Conservation (phyloP, 2,113 vertebrate genomes). For the Trinectes maculatus region DNA sequence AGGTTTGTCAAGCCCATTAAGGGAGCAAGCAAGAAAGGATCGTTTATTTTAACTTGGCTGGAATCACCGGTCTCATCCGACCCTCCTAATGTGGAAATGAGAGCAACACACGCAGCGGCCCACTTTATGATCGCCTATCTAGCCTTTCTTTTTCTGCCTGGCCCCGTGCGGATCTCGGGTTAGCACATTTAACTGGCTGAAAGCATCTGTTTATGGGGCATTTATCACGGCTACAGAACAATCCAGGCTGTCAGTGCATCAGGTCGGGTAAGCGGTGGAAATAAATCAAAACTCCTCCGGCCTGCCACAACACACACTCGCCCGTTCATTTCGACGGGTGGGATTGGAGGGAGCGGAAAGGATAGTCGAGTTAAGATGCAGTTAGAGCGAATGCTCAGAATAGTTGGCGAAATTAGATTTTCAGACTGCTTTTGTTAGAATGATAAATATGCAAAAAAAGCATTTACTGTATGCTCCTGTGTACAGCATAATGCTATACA, state of each 20-base stretch:
- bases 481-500: neutral
- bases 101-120: conserved; percentile 30
- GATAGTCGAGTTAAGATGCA: conserved; percentile 10
- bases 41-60: conserved; percentile 47
- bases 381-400: neutral
- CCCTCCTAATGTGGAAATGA: conserved; percentile 61
- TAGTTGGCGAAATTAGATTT: conserved; percentile 13
- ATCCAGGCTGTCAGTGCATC: conserved; percentile 61
- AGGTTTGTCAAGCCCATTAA: conserved; percentile 24
- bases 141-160: conserved; percentile 20
- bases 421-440: neutral
- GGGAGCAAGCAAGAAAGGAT: conserved; percentile 43
- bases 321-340: conserved; percentile 44
- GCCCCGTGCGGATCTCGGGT: conserved; percentile 39
- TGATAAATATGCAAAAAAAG: conserved; percentile 5
- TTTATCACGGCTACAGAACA: conserved; percentile 75
- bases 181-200: conserved; percentile 58
- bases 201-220: conserved; percentile 65
- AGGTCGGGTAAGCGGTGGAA: conserved; percentile 56
- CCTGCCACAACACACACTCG: conserved; percentile 47
- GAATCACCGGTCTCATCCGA: conserved; percentile 33
- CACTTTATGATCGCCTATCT: conserved; percentile 33
- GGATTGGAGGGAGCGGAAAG: conserved; percentile 6
- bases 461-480: neutral
- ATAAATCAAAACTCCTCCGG: conserved; percentile 73